phyloP scores from a whole-genome alignment of 2,797 vertebrate species.

The Meda fulgida region DNA sequence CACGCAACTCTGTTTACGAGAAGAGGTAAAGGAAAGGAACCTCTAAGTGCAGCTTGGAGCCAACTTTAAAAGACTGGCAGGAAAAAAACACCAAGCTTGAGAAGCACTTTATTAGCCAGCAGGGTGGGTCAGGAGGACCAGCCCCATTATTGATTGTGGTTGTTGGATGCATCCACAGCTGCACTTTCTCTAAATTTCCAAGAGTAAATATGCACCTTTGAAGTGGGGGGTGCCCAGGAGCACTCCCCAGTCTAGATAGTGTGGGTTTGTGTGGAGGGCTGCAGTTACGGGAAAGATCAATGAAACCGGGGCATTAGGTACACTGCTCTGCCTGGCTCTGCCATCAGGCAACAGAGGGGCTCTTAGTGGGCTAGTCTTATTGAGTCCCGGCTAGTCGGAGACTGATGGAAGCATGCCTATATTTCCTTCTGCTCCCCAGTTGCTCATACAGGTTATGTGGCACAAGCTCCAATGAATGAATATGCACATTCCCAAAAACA shows the following conservation, averaged over 20 bases:
- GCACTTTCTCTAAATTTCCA: slow-evolving; percentile 99
- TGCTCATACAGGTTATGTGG: slow-evolving; percentile 21
- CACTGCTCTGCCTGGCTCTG: slow-evolving; percentile 90
- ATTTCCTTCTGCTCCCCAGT: slow-evolving; percentile 40
- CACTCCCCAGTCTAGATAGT: slow-evolving; percentile 95
- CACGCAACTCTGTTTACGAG: slow-evolving; percentile 87
- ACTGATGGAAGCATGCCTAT: slow-evolving; percentile 44
- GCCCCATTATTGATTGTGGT: slow-evolving; percentile 98
- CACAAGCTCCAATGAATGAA: slow-evolving; percentile 20
- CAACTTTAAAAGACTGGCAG: slow-evolving; percentile 94
- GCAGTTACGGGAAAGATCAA: slow-evolving; percentile 99
- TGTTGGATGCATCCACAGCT: slow-evolving; percentile 97
- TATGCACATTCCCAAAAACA: slow-evolving; percentile 4
- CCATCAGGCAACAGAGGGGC: slow-evolving; percentile 80
- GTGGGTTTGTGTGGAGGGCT: slow-evolving; percentile 96
- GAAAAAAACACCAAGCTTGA: slow-evolving; percentile 91
- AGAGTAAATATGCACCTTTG: slow-evolving; percentile 99
- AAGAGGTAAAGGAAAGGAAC: slow-evolving; percentile 94
- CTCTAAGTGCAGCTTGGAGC: slow-evolving; percentile 90
- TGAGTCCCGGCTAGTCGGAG: slow-evolving; percentile 72
- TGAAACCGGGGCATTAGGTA: slow-evolving; percentile 92
- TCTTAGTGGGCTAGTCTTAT: slow-evolving; percentile 73
- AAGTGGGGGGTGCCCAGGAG: slow-evolving; percentile 93
- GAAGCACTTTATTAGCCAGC: slow-evolving; percentile 99
- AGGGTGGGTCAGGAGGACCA: slow-evolving; percentile 86